Base-by-base conservation (phyloP, 2,888 invertebrate species). In the Brassicogethes aeneus region DNA sequence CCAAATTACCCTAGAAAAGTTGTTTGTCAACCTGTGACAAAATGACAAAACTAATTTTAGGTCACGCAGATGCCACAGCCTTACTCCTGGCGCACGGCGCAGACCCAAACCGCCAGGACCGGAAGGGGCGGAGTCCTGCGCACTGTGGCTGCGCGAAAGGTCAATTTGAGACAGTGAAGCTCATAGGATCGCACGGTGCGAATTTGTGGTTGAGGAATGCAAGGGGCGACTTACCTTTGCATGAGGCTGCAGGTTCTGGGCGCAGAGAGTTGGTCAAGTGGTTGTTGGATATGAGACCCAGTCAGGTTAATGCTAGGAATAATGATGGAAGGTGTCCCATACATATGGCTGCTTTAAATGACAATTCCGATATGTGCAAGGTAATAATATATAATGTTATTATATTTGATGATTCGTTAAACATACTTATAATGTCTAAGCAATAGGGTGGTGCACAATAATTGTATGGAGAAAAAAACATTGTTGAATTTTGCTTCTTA, bases 111-210 rank as follows among this genome's bases (percentile, higher is more conserved):
- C 77, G 92, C 12, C 93, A 93, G 65, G 97, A 96, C 63, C 76
- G 87, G 38, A 85, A 92, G 62, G 94, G 94, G 8, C 76, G 95
- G 48, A 93, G 90, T 47, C 90, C 94, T 1, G 91, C 91, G 0
- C 90, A 95, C 59, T 95, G 94, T 56, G 94, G 94, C 1, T 93
- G 95, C 41, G 89, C 94, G 3, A 95, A 95, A 66, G 96, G 97
- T 0, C 96, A 96, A 49, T 67, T 82, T 53, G 79, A 81, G 56
- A 78, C 80, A 2, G 66, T 85, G 13, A 76, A 77, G 59, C 65
- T 86, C 50, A 69, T 88, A 14, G 75, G 75, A 30, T 74, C 76
- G 34, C 77, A 82, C 54, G 87, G 86, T 14, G 92, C 90, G 1
- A 92, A 96, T 64, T 72, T 97, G 34, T 95, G 96, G 87, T 70